phyloP scores from a whole-genome alignment of 2,888 invertebrate genomes.

The Gasteruption jaculator region DNA sequence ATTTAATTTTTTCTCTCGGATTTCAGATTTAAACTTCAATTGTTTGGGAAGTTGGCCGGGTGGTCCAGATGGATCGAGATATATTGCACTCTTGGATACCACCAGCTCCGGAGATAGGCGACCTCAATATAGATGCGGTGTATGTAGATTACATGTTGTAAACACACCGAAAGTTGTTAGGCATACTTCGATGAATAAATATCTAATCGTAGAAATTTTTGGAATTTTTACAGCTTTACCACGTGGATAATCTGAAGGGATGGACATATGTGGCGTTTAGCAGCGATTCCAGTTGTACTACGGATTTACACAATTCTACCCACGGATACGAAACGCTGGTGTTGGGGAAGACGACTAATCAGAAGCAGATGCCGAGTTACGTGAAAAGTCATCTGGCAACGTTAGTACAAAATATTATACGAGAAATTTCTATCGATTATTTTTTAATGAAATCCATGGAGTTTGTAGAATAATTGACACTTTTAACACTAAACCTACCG shows the following conservation, averaged over 20 bases:
- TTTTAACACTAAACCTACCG: background rate
- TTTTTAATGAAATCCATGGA: background rate
- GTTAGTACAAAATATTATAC: too few relatives aligned
- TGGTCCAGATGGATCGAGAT: conserved; percentile 56
- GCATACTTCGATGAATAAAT: background rate
- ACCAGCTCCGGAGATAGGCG: conserved; percentile 48
- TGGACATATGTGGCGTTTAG: conserved; percentile 59
- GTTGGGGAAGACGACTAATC: conserved; percentile 49
- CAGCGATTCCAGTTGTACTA: conserved; percentile 62
- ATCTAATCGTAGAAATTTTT: conserved; percentile 1
- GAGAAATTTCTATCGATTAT: too few relatives aligned
- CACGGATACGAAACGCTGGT: conserved; percentile 59
- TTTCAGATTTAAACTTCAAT: conserved; percentile 59
- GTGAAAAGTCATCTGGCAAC: conserved; percentile 43
- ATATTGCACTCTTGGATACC: conserved; percentile 58
- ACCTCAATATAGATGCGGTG: conserved; percentile 61
- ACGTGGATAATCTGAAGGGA: conserved; percentile 53
- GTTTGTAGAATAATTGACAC: background rate
- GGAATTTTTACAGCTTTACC: conserved; percentile 50
- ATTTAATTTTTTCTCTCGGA: conserved; percentile 16
- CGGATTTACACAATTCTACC: conserved; percentile 55
- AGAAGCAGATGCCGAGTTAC: conserved; percentile 43
- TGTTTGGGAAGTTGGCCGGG: conserved; percentile 63
- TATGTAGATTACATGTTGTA: conserved; percentile 43
- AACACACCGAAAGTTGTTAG: background rate